These are phyloP conservation scores for Aproaerema taeniolella DNA, from an alignment of 2,888 invertebrate genomes.

Conservation along the genomic window DNA sequence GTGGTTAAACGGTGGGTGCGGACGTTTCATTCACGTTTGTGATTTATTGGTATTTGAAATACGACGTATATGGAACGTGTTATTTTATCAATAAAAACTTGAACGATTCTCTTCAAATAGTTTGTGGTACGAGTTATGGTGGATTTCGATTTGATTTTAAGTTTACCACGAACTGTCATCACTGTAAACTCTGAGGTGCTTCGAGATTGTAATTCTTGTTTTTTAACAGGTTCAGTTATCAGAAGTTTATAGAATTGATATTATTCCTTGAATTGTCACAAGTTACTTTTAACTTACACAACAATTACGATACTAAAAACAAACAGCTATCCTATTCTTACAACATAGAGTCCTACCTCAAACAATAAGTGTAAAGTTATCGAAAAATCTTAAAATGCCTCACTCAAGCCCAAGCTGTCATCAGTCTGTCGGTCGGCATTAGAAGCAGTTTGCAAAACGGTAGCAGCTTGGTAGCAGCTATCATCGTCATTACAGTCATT, in stretches of 20 bases:
- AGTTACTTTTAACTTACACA: too few species aligned
- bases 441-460: constrained; percentile 17
- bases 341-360: too few species aligned
- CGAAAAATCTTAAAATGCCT: neutral
- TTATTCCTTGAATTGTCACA: too few species aligned
- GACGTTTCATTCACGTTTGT: constrained; percentile 62
- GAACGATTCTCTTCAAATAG: constrained; percentile 6
- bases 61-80: constrained; percentile 40
- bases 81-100: constrained; percentile 20
- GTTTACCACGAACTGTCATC: too few species aligned
- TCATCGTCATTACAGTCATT: constrained; percentile 7
- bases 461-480: constrained; percentile 13
- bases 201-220: too few species aligned
- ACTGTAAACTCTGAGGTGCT: too few species aligned
- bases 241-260: too few species aligned
- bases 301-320: too few species aligned
- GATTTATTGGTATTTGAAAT: constrained; percentile 53
- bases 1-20: constrained; percentile 49
- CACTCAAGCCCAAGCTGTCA: neutral
- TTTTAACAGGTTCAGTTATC: too few species aligned
- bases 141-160: too few species aligned
- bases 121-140: constrained; percentile 5
- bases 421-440: constrained; percentile 15
- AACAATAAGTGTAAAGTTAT: too few species aligned
- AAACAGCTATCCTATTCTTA: too few species aligned